Base-by-base conservation (phyloP, 2,797 vertebrate species). In the Eremophila alpestris region DNA sequence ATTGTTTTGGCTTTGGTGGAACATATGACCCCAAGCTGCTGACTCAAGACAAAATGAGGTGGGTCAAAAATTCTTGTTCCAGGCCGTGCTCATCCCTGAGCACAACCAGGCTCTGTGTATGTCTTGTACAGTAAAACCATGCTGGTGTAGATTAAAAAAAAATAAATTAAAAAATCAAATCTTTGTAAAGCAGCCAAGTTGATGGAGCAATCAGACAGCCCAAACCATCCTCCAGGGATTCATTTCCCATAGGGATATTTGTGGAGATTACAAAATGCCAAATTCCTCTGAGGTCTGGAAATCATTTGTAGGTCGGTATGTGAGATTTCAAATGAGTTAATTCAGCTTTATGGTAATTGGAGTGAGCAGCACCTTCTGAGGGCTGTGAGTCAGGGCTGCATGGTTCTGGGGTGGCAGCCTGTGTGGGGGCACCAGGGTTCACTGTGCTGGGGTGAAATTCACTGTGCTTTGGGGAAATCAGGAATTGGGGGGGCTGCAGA, bases 1-100 rank as follows among this genome's bases (percentile, higher is more conserved):
- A 97, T 97, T 97, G 95, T 97, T 96, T 96, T 97, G 95, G 94
- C 94, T 90, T 94, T 67, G 83, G 73, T 92, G 64, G 40, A 79
- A 90, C 30, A 36, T 46, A 81, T 64, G 91, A 67, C 87, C 87
- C 76, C 67, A 86, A 94, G 95, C 51, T 94, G 96, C 95, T 96
- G 95, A 97, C 89, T 95, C 2, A 32, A 88, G 93, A 84, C 70
- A 74, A 87, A 95, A 79, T 6, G 34, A 86, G 45, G 77, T 9
- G 76, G 49, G n/a, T 65, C 38, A 36, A 65, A 64, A 30, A 30
- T 46, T 55, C 51, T 83, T 18, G 0, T 89, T 69, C 54, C 14
- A 8, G 74, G 46, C 62, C 60, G 27, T 46, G 77, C 83, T 95
- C 85, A 69, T 93, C 89, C 64, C 65, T 10, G 45, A 91, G 63